phyloP scores from a whole-genome alignment of 2,113 vertebrate genomes.

The Centropus unirufus region DNA sequence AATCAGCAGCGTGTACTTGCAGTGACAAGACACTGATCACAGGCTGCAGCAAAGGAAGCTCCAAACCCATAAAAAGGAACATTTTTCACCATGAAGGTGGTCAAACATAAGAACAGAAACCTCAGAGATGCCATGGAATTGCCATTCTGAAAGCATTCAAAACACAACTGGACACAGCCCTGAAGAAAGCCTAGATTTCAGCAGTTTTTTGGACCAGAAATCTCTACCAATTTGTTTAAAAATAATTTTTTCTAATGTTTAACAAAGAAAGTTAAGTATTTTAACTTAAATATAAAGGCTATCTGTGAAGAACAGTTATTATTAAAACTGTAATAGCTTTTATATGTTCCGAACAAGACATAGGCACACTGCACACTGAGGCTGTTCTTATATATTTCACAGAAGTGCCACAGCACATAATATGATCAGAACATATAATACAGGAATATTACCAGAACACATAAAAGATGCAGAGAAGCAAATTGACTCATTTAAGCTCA shows the following conservation, averaged over 20 bases:
- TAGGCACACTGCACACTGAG: neutral
- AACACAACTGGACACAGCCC: accelerated
- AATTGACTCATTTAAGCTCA: neutral
- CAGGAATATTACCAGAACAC: neutral
- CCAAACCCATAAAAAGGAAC: neutral
- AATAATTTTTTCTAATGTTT: neutral
- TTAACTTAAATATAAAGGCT: neutral
- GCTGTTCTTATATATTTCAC: neutral
- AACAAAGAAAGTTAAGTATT: neutral
- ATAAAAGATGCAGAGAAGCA: neutral
- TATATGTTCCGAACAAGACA: neutral
- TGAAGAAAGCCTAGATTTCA: neutral
- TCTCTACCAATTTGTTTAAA: neutral
- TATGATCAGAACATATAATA: neutral
- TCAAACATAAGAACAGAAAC: neutral
- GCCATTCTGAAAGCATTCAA: neutral
- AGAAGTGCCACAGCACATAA: neutral
- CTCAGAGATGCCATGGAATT: neutral
- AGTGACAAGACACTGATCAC: neutral
- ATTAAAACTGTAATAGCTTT: neutral
- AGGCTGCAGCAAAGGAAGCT: neutral
- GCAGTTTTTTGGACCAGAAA: neutral
- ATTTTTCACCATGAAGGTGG: neutral
- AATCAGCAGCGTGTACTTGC: neutral
- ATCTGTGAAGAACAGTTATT: neutral